Evolutionary conservation across 2,113 vertebrate genomes (phyloP).

Genomic region (Petromus typicus): DNA sequence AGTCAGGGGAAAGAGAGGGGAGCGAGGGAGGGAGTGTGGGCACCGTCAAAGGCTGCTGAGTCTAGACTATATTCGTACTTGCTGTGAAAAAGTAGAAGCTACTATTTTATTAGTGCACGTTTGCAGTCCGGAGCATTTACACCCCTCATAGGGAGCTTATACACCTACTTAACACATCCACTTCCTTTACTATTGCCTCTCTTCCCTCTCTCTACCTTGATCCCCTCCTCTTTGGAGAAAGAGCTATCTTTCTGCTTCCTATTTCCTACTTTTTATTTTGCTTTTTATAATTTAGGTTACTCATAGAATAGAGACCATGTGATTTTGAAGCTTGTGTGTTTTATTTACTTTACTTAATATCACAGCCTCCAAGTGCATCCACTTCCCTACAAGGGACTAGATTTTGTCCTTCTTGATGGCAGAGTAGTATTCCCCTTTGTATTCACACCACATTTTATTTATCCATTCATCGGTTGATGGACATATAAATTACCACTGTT

Average conservation of each 20-base stretch:
- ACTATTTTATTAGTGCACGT: neutral
- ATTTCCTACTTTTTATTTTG: neutral
- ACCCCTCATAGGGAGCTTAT: neutral
- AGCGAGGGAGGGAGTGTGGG: neutral
- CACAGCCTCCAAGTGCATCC: neutral
- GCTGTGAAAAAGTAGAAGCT: neutral
- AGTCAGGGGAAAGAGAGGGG: too few species aligned
- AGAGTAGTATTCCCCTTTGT: neutral
- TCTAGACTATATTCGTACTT: neutral
- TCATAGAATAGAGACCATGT: neutral
- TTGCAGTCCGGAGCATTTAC: neutral
- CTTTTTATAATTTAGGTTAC: neutral
- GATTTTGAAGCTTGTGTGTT: neutral
- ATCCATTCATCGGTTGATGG: neutral
- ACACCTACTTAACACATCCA: neutral
- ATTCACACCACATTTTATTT: neutral
- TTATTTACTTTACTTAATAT: neutral
- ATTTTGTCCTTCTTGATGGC: neutral
- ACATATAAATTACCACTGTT: too few species aligned
- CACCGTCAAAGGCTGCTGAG: neutral
- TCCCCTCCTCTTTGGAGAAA: too few species aligned
- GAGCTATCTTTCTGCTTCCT: neutral
- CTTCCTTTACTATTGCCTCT: neutral
- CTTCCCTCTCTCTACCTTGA: neutral
- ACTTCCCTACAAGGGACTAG: neutral